These are phyloP conservation scores for Scaptodrosophila latifasciaeformis DNA, from an alignment of 2,888 invertebrate genomes.

Conservation along the genomic window DNA sequence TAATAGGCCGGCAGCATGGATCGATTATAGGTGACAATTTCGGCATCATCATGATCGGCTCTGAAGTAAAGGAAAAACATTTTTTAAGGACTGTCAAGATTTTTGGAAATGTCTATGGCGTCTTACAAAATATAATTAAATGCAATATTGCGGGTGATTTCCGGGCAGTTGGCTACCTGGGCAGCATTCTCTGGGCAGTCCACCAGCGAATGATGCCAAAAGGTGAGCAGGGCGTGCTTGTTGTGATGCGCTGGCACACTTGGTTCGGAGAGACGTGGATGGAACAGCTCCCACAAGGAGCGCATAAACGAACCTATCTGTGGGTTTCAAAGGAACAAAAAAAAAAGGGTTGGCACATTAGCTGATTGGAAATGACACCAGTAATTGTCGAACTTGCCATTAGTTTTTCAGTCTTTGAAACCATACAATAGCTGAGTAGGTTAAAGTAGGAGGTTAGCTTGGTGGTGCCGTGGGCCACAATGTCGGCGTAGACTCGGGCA, in stretches of 20 bases:
- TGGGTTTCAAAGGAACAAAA: slow-evolving; percentile 36
- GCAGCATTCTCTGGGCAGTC: slow-evolving; percentile 96
- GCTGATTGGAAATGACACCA: slow-evolving; percentile 1
- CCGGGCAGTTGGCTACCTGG: slow-evolving; percentile 88
- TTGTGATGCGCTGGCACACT: slow-evolving; percentile 96
- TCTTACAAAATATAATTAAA: slow-evolving; percentile 97
- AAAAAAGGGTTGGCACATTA: neutral
- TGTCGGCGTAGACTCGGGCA: slow-evolving; percentile 90
- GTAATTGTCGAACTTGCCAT: slow-evolving; percentile 81
- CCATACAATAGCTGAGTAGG: slow-evolving; percentile 92
- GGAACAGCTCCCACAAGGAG: slow-evolving; percentile 95
- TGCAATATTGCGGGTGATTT: slow-evolving; percentile 94
- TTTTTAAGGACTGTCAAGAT: neutral
- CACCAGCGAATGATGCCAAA: slow-evolving; percentile 94
- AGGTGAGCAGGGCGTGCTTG: slow-evolving; percentile 92
- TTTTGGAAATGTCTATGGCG: too few species aligned
- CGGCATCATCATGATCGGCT: slow-evolving; percentile 97
- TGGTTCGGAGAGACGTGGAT: slow-evolving; percentile 94
- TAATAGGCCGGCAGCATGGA: slow-evolving; percentile 95
- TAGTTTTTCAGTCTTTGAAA: slow-evolving; percentile 91
- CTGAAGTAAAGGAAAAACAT: slow-evolving; percentile 75
- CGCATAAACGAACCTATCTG: slow-evolving; percentile 94
- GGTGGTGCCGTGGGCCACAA: slow-evolving; percentile 90
- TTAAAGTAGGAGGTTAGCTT: slow-evolving; percentile 95
- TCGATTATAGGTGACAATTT: slow-evolving; percentile 94